Conservation (phyloP, 2,113 vertebrate genomes). For the Brachyistius frenatus region DNA sequence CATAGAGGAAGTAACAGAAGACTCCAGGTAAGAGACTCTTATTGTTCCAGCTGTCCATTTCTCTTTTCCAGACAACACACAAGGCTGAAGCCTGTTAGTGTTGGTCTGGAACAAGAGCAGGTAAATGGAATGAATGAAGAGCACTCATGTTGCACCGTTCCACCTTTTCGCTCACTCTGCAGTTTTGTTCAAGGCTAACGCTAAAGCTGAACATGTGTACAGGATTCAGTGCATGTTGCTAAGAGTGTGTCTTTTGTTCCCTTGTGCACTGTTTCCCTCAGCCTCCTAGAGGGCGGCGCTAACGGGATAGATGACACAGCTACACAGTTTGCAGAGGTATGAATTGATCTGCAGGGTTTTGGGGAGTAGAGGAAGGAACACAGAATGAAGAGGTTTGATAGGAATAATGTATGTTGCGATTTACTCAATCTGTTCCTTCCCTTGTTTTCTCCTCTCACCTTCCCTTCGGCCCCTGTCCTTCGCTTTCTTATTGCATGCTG, state of each 20-base stretch:
- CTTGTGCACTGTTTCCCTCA: conserved; percentile 72
- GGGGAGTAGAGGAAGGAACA: not conserved
- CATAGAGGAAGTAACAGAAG: conserved; percentile 96
- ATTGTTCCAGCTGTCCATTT: not conserved
- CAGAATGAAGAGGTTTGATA: not conserved
- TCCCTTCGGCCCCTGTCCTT: not conserved
- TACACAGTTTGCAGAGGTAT: conserved; percentile 94
- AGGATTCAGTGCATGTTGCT: conserved; percentile 24
- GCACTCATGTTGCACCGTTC: not conserved
- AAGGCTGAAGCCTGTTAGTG: not conserved
- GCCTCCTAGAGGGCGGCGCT: conserved; percentile 90
- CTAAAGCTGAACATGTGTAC: conserved; percentile 16
- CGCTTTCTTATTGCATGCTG: not conserved
- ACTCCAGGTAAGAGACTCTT: conserved; percentile 88
- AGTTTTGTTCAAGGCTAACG: conserved; percentile 14
- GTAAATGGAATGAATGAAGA: not conserved
- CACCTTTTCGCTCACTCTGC: not conserved
- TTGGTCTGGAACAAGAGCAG: conserved; percentile 9
- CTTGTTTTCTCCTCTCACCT: not conserved
- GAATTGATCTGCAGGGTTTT: conserved; percentile 26
- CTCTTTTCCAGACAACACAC: conserved; percentile 1
- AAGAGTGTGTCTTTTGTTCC: conserved; percentile 57
- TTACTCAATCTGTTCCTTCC: not conserved
- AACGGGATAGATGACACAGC: conserved; percentile 90
- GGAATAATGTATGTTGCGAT: conserved; percentile 1